Evolutionary conservation across 1,140 invertebrate genomes (phyloP), one percentile per base, ranked within the genome.

Genomic region (Meteorus sp.): DNA sequence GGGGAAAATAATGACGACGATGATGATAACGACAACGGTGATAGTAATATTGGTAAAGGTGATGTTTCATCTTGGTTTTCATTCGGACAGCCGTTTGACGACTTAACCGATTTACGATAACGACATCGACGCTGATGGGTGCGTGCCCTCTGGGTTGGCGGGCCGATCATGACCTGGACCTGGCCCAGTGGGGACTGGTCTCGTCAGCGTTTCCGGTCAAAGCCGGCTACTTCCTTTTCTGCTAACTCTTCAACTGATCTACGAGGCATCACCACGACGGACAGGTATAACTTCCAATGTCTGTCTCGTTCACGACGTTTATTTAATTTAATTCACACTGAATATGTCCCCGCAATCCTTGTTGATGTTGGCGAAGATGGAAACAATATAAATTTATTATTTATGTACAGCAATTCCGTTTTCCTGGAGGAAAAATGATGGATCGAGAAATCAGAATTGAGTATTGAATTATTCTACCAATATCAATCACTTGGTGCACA

Each of bases 151-250:
- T 58, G 58, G 50, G 19, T 58, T 55, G 58, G 52, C 48, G 58
- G 58, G 58, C 62, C 62, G 62, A 59, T 63, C 62, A 63, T 63
- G 62, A 58, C 62, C 54, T 60, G 62, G 59, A 60, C 39, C 61
- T 47, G 57, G 52, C 53, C 62, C 62, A 63, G 57, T 51, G 56
- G 59, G 62, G 33, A 57, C 62, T 63, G 54, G 48, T 63, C 62
- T 58, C 62, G 62, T 63, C 62, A 63, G 61, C 61, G 61, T 63
- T 63, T 63, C 35, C 57, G 57, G 31, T 59, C 22, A 22, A 39
- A 43, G 19, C 50, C 56, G 29, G 15, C 56, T 57, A 20, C 55
- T 58, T 52, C 56, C 56, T 59, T 59, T 25, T 48, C 56, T 51
- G 50, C 23, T 52, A 25, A 59, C 35, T 52, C 17, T 15, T 52